Conservation (phyloP, 2,888 invertebrate species). For the Erebia ligea region DNA sequence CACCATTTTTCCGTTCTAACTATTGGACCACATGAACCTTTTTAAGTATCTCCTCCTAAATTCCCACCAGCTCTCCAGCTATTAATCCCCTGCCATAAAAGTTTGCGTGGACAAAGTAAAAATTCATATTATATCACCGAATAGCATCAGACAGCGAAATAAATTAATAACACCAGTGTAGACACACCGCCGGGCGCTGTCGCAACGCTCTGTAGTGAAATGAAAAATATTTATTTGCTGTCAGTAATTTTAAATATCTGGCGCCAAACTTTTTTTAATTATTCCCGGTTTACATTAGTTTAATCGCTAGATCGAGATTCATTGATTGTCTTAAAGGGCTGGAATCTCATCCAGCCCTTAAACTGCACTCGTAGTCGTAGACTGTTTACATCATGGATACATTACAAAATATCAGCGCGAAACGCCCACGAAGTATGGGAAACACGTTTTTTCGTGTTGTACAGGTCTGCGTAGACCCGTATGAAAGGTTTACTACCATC, state of each 20-base stretch:
- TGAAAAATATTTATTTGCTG: conserved; percentile 23
- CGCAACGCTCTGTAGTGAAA: conserved; percentile 30
- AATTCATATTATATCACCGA: conserved; percentile 39
- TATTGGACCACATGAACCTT: neutral
- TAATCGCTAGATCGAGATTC: neutral
- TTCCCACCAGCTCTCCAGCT: neutral
- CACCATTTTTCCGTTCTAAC: neutral
- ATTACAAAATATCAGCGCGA: no score
- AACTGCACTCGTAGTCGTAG: no score
- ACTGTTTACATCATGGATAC: no score
- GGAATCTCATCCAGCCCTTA: no score
- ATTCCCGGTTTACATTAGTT: neutral
- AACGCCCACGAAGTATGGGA: no score
- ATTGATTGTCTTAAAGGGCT: neutral
- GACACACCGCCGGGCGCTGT: conserved; percentile 36
- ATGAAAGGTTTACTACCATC: no score
- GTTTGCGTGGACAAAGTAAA: conserved; percentile 40
- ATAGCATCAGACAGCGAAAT: conserved; percentile 45
- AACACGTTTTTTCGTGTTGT: no score
- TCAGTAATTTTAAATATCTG: conserved; percentile 12
- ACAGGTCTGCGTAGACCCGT: no score
- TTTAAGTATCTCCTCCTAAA: neutral
- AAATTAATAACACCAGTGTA: conserved; percentile 47
- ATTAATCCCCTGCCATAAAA: conserved; percentile 27
- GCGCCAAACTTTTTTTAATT: neutral